Base-by-base conservation (phyloP, 2,797 vertebrate species). In the Peromyscus aztecus region DNA sequence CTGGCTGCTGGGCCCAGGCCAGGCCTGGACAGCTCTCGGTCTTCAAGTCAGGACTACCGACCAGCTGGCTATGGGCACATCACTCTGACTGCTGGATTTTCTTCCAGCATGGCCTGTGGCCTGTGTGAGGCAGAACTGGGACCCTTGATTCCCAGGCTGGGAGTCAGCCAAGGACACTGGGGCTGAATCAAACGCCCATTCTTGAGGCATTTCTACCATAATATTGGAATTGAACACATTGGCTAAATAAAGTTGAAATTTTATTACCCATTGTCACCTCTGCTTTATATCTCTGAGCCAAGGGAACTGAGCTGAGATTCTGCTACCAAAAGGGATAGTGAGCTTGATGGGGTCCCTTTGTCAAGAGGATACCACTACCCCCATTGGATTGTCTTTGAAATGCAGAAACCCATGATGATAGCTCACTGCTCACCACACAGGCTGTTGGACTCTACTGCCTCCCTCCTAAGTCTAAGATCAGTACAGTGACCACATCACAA, bases 211-310 rank as follows among this genome's bases (percentile, higher is more conserved):
- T 99, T 99, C 99, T 98, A 99, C 98, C 98, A 97, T 98, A 98
- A 99, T 98, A 98, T 98, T 98, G 98, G 99, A 98, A 99, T 99
- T 98, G 98, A 99, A 99, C 99, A 99, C 99, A 99, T 99, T 99
- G 99, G 99, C 99, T 99, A 99, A 99, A 99, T 99, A 99, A 99
- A 99, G 98, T 97, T 97, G 98, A 98, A 98, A 99, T 99, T 99
- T 99, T 98, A 99, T 98, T 98, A 98, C 97, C 6, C n/a, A 55
- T 91, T 0, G 80, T 92, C 11, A 37, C 24, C 21, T 88, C 57
- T 63, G 86, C 67, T 6, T 49, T 57, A 1, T 2, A 0, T 17
- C 24, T 94, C 31, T 61, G 1, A 40, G 9, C 14, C 17, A 0
- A 0, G 0, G 63, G 34, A 71, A 31, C 4, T 49, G 65, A 67